Conservation (phyloP, 2,113 vertebrate species). For the Periophthalmus modestus region DNA sequence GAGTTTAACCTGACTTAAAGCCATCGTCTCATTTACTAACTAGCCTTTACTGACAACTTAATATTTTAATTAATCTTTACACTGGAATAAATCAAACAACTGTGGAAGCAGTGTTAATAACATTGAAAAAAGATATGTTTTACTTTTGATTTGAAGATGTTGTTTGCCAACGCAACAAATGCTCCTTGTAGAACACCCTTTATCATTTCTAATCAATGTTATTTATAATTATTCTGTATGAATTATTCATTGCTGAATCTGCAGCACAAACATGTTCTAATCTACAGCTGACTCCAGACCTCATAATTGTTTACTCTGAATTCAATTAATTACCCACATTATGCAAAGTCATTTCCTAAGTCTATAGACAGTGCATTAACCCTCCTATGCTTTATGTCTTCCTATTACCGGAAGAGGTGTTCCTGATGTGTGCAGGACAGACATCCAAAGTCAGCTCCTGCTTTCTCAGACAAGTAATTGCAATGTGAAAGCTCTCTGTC, state of each 20-base stretch:
- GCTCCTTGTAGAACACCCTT: constrained; percentile 28
- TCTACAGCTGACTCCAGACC: constrained; percentile 59
- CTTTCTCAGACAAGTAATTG: constrained; percentile 56
- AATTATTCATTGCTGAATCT: constrained; percentile 63
- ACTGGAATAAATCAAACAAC: background rate
- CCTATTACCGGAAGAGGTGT: constrained; percentile 20
- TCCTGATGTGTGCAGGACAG: constrained; percentile 21
- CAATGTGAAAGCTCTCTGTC: constrained; percentile 56
- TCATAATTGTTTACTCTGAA: constrained; percentile 65
- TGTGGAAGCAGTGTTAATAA: background rate
- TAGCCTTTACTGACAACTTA: background rate
- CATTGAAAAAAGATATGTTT: background rate
- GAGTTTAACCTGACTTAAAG: background rate
- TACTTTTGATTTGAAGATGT: constrained; percentile 8
- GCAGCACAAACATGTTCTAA: constrained; percentile 63
- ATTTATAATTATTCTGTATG: constrained; percentile 57
- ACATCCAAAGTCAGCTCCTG: constrained; percentile 22
- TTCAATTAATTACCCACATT: constrained; percentile 67
- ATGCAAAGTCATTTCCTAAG: constrained; percentile 57
- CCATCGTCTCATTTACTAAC: background rate
- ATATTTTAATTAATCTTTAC: background rate
- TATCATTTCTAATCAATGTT: constrained; percentile 38
- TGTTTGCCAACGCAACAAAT: constrained; percentile 32
- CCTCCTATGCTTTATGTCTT: constrained; percentile 14
- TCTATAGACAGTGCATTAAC: constrained; percentile 50